Evolutionary conservation across 2,888 invertebrate species (phyloP).

Genomic region (Lycophotia porphyrea): DNA sequence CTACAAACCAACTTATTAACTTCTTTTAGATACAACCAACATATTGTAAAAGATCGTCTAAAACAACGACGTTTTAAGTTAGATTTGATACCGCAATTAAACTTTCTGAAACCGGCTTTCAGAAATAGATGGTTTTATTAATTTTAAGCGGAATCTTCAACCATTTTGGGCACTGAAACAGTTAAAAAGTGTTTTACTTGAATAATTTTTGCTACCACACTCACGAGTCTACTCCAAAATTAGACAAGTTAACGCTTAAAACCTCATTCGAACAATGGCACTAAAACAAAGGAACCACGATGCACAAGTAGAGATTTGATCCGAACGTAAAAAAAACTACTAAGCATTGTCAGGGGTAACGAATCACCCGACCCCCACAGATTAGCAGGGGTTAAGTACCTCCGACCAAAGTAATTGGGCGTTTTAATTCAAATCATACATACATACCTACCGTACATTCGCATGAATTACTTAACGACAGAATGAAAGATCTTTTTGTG

Average conservation of each 20-base stretch:
- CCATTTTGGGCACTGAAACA: neutral
- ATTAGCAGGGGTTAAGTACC: conserved; percentile 50
- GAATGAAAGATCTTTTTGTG: conserved; percentile 44
- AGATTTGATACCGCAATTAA: conserved; percentile 4
- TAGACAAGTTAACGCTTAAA: conserved; percentile 12
- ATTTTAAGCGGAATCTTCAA: neutral
- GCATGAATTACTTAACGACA: conserved; percentile 43
- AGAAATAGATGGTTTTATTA: neutral
- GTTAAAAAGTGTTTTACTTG: neutral
- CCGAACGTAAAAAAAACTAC: conserved; percentile 22
- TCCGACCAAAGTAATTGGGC: conserved; percentile 48
- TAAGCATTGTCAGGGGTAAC: conserved; percentile 33
- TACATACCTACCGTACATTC: conserved; percentile 36
- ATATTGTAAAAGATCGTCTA: neutral
- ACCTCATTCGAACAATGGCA: conserved; percentile 18
- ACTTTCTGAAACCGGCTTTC: neutral
- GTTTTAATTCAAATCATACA: conserved; percentile 54
- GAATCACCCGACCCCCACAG: conserved; percentile 31
- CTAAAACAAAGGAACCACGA: conserved; percentile 2
- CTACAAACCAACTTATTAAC: conserved; percentile 8
- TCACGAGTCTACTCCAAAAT: conserved; percentile 1
- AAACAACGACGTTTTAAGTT: conserved; percentile 1
- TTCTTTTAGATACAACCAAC: too few species aligned
- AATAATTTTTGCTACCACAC: neutral
- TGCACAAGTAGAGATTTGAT: conserved; percentile 11